Conservation (phyloP, 2,797 vertebrate species). For the Melanotaenia parkinsoni region DNA sequence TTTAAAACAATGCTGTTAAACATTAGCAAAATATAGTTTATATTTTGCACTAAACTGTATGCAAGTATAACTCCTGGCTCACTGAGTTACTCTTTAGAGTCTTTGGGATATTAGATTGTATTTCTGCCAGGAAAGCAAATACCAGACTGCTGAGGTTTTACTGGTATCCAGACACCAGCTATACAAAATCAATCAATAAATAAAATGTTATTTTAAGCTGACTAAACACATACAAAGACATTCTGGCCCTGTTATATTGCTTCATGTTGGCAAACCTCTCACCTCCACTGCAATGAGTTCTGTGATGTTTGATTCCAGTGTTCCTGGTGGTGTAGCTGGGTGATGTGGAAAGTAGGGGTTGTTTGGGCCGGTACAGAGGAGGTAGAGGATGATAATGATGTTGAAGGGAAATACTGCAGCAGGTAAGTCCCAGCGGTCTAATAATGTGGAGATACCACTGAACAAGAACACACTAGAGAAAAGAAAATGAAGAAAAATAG, state of each 20-base stretch:
- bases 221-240: neutral
- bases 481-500: neutral
- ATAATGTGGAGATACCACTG: slow-evolving; percentile 70
- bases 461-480: slow-evolving; percentile 76
- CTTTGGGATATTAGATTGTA: too few relatives aligned
- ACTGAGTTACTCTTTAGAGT: too few relatives aligned
- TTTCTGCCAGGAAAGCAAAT: neutral
- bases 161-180: too few relatives aligned
- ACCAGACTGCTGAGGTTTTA: too few relatives aligned
- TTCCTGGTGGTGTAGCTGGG: slow-evolving; percentile 39
- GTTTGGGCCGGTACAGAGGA: slow-evolving; percentile 72
- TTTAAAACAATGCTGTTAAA: neutral
- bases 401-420: slow-evolving; percentile 83
- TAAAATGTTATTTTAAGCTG: neutral
- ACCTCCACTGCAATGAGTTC: slow-evolving; percentile 69
- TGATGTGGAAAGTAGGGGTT: slow-evolving; percentile 78
- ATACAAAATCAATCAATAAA: neutral
- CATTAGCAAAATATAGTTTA: neutral
- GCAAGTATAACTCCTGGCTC: too few relatives aligned
- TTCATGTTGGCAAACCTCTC: slow-evolving; percentile 5
- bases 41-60: neutral
- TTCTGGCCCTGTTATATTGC: neutral
- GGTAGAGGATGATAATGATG: slow-evolving; percentile 75
- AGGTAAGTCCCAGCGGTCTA: slow-evolving; percentile 78
- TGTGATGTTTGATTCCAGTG: slow-evolving; percentile 63